These are phyloP conservation scores for Nomia melanderi DNA, from an alignment of 1,140 invertebrate genomes.

Conservation along the genomic window DNA sequence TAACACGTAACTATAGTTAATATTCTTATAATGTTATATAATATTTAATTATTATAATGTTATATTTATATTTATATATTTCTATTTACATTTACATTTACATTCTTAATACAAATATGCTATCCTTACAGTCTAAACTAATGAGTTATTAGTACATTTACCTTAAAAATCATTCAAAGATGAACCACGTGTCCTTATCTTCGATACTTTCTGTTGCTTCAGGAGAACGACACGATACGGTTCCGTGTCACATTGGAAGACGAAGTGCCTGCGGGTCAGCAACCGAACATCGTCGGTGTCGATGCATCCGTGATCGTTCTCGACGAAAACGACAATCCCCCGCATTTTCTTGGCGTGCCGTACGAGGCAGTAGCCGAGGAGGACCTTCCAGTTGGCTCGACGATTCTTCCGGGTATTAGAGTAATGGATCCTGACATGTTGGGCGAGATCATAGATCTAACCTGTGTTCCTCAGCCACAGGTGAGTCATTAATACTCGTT, in stretches of 20 bases:
- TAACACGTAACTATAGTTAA: too few relatives aligned
- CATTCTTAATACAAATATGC: too few relatives aligned
- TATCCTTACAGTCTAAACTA: too few relatives aligned
- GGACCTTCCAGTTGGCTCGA: conserved; percentile 87
- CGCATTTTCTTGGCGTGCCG: conserved; percentile 88
- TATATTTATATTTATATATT: too few relatives aligned
- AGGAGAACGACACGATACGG: conserved; percentile 88
- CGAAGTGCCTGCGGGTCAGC: conserved; percentile 85
- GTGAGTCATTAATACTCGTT: conserved; percentile 71
- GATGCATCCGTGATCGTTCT: conserved; percentile 91
- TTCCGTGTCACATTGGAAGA: conserved; percentile 90
- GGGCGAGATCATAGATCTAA: conserved; percentile 90
- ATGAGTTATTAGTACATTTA: too few relatives aligned
- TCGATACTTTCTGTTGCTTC: conserved; percentile 67
- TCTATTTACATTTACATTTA: too few relatives aligned
- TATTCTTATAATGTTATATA: too few relatives aligned
- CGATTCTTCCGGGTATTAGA: conserved; percentile 87
- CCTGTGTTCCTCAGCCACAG: conserved; percentile 83
- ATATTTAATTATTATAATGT: too few relatives aligned
- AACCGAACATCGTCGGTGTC: conserved; percentile 89
- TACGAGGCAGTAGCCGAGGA: conserved; percentile 91
- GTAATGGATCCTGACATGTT: conserved; percentile 90
- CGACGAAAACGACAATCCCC: conserved; percentile 94
- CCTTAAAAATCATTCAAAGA: too few relatives aligned
- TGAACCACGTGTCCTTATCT: too few relatives aligned